Evolutionary conservation across 2,797 vertebrate species (phyloP), one percentile per base, ranked within the genome.

Genomic region (Eulemur mongoz): DNA sequence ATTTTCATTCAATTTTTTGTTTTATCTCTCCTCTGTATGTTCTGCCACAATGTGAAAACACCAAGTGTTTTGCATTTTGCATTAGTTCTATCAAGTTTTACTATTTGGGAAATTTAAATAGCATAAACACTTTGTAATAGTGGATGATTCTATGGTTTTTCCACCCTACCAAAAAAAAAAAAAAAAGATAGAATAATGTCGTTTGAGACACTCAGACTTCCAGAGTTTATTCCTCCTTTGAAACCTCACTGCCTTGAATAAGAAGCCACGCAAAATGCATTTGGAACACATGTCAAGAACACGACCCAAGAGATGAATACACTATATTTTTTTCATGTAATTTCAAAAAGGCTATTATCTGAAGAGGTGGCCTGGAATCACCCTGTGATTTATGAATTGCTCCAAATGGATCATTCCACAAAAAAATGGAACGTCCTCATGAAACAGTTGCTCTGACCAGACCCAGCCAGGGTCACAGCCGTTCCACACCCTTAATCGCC

Each of bases 371-470:
- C 45, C 80, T 96, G 32, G 87, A 67, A 96, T 48, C 40, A 97
- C 93, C 73, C 90, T 95, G 23, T 96, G 92, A 98, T 98, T 98
- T 97, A 97, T 91, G 52, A 59, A 96, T 96, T 98, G 89, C 45
- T 98, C 79, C 94, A 81, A 97, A 96, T 13, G 43, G n/a, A 43
- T 83, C 90, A 98, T 97, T 95, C 52, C 81, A 89, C 83, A 40
- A 48, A 97, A 97, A 97, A 97, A 96, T 87, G 91, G n/a, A 88
- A 65, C 87, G 38, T 95, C 76, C 95, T 98, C 97, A 96, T 84
- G 61, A 96, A 97, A 82, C 48, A 92, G 35, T 67, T 97, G 86
- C 43, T 98, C 98, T 96, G 76, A 95, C 30, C 94, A 65, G 40
- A 65, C 75, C 63, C 50, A 4, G 91, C 35, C 50, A 87, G 84